These are phyloP conservation scores for Chelonia mydas DNA, from an alignment of 2,797 vertebrate genomes.

Conservation along the genomic window DNA sequence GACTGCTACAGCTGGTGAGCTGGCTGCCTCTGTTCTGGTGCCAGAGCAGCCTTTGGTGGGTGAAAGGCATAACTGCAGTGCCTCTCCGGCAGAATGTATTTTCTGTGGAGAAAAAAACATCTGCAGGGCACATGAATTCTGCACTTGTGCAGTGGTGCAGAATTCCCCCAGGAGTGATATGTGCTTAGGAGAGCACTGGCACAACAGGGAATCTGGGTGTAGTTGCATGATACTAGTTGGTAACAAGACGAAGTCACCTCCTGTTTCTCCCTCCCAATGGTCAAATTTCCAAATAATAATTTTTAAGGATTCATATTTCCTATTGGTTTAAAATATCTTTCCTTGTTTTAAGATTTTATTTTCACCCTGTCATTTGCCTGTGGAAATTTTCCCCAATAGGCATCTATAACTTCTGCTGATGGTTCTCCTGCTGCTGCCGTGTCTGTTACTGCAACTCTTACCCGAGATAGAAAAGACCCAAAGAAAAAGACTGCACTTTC, in stretches of 20 bases:
- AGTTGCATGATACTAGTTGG: background rate
- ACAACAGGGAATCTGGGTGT: background rate
- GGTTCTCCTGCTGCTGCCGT: constrained; percentile 70
- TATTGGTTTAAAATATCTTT: background rate
- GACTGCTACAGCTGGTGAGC: too few relatives aligned
- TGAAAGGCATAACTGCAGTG: too few relatives aligned
- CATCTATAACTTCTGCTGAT: constrained; percentile 67
- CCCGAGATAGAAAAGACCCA: background rate
- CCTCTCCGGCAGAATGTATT: too few relatives aligned
- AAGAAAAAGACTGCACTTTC: constrained; percentile 17
- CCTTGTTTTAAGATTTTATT: background rate
- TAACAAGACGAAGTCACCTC: background rate
- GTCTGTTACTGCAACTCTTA: constrained; percentile 55
- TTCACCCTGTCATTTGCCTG: background rate
- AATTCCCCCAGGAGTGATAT: background rate
- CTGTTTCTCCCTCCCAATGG: accelerated
- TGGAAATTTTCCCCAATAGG: constrained; percentile 56
- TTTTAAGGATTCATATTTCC: background rate
- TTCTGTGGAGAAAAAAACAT: too few relatives aligned
- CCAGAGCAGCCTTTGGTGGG: too few relatives aligned
- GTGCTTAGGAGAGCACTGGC: background rate
- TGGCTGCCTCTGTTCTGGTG: too few relatives aligned
- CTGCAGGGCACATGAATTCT: too few relatives aligned
- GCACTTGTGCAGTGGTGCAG: too few relatives aligned
- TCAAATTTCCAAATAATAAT: background rate